Percentiles rank a stretch among this genome's conserved stretches.
Conservation (phyloP, 2,113 vertebrate species). For the Microtus oregoni region DNA sequence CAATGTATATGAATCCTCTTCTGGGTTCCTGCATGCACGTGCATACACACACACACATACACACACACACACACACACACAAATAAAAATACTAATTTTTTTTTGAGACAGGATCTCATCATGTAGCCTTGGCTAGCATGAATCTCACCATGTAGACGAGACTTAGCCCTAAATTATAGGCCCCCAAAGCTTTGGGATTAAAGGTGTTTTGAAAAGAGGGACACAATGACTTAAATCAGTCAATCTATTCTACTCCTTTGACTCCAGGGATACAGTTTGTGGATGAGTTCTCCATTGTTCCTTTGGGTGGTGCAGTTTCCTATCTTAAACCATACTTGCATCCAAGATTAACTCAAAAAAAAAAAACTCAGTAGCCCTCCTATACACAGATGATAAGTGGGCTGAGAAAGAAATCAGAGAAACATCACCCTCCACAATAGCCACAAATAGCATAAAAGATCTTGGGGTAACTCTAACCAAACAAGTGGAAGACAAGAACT, state of each 20-base stretch:
- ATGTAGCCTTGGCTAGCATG: neutral
- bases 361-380: no score
- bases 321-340: neutral
- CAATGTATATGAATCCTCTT: neutral
- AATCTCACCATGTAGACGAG: neutral
- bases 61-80: neutral
- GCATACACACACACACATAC: fast-evolving
- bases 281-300: neutral
- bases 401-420: no score
- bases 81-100: no score
- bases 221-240: neutral
- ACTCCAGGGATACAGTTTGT: neutral
- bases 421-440: no score
- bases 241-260: neutral
- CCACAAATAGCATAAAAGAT: no score
- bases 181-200: neutral
- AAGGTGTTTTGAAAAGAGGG: neutral
- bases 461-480: no score
- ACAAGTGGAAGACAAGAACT: no score
- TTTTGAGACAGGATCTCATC: neutral
- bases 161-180: neutral
- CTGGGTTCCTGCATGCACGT: fast-evolving
- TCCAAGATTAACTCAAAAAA: no score
- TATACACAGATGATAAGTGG: no score
- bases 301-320: neutral